Evolutionary conservation across 2,113 vertebrate species (phyloP), one percentile per base, ranked within the genome.

Genomic region (Tragelaphus buxtoni): DNA sequence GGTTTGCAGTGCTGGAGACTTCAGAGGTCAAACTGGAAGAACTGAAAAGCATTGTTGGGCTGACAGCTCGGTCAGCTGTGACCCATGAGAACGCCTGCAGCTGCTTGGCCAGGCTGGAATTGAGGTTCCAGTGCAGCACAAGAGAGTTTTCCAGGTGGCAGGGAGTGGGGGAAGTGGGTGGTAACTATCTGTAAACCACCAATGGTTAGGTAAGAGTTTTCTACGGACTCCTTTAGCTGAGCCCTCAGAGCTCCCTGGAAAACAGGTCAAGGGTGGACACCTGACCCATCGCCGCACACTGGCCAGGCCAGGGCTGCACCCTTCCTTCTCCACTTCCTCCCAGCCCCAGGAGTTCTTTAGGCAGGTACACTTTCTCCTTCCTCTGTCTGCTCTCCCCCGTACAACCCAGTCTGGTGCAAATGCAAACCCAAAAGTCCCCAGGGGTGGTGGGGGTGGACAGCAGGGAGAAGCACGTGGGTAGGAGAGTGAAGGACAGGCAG

Each of bases 341-440:
- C 8, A 72, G 47, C 6, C 35, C 14, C 61, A 28, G 7, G 35
- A 16, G 42, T 95, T 49, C 88, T 55, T n/a, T 13, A 12, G 17
- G 74, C 42, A 79, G 76, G n/a, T 20, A 24, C 79, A 63, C 14
- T n/a, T 80, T 65, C 55, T 86, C n/a, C 30, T 56, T 22, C 16
- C 20, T 61, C 26, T 5, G 0, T 10, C 5, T 4, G 13, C 5
- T 16, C 20, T 20, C 58, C 58, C 47, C 9, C 2, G 7, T 20
- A 83, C 8, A 65, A 39, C 9, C 51, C 39, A 39, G 16, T 65
- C 32, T 72, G 49, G 12, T 28, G 6, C 39, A 84, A 53, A 87
- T 7, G 8, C 90, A 96, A 98, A 69, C 47, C n/a, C 17, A 8
- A 45, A 69, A 88, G 60, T 69, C 42, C 80, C 58, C 24, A 87